Evolutionary conservation across 2,113 vertebrate species (phyloP).

Genomic region (Mormyrus iriodes): DNA sequence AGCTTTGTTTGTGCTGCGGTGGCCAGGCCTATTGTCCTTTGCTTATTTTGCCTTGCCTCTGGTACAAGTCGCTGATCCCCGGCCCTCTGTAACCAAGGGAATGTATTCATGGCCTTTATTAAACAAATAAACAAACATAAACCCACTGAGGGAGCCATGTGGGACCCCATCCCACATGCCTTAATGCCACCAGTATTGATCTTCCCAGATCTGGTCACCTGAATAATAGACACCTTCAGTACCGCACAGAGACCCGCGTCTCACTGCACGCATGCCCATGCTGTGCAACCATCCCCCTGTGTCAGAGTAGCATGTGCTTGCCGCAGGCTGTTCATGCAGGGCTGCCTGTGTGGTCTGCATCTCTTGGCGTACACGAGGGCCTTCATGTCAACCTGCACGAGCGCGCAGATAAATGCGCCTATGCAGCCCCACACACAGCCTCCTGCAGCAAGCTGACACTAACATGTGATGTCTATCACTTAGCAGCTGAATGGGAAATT

Average conservation of each 20-base stretch:
- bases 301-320: background rate
- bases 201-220: background rate
- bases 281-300: background rate
- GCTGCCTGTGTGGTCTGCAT: background rate
- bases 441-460: background rate
- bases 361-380: background rate
- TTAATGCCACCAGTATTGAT: background rate
- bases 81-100: constrained; percentile 15
- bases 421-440: background rate
- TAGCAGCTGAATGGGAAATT: constrained; percentile 17
- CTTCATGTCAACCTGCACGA: background rate
- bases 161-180: background rate
- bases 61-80: background rate
- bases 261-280: background rate
- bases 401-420: background rate
- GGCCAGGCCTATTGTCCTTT: background rate
- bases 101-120: background rate
- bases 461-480: constrained; percentile 14
- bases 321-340: background rate
- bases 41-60: constrained; percentile 4
- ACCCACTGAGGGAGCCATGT: background rate
- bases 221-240: background rate
- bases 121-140: constrained; percentile 6
- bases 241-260: background rate
- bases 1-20: constrained; percentile 1